Percentiles rank a stretch among this genome's conserved stretches.
phyloP scores from a whole-genome alignment of 2,113 vertebrate genomes.

The Mungos mungo region DNA sequence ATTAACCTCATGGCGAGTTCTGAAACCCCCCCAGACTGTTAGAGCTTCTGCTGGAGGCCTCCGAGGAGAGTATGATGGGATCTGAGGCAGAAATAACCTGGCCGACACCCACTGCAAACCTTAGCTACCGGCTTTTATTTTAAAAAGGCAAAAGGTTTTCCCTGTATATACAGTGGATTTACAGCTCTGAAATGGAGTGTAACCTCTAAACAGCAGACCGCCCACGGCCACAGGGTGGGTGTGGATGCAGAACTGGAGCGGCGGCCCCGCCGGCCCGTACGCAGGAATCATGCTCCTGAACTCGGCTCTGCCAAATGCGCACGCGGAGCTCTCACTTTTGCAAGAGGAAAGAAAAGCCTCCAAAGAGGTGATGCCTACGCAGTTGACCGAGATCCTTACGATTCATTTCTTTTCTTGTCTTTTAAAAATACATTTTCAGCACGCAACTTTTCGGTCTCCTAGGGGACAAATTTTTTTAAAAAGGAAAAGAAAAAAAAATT shows the following conservation, averaged over 20 bases:
- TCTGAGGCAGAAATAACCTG: neutral
- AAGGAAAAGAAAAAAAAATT: neutral
- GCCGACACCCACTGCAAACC: neutral
- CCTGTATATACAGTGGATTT: neutral
- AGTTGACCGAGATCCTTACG: slow-evolving; percentile 46
- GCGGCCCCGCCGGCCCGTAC: neutral
- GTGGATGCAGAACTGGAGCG: neutral
- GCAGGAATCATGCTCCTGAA: too few species aligned
- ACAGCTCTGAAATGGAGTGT: neutral
- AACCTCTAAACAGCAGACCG: neutral
- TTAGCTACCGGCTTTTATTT: slow-evolving; percentile 25
- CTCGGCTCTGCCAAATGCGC: neutral
- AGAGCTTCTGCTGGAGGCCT: neutral
- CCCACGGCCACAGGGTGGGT: neutral
- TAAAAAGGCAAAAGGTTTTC: neutral
- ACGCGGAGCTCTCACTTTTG: neutral
- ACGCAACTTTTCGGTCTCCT: slow-evolving; percentile 91
- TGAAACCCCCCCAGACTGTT: neutral
- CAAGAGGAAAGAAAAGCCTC: neutral
- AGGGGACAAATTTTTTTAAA: slow-evolving; percentile 51
- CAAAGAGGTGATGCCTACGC: neutral
- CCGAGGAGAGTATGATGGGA: neutral
- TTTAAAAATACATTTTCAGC: slow-evolving; percentile 86
- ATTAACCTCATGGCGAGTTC: neutral
- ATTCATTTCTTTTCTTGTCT: slow-evolving; percentile 81